Evolutionary conservation across 2,888 invertebrate species (phyloP), one percentile per base, ranked within the genome.

Genomic region (Limnephilus rhombicus): DNA sequence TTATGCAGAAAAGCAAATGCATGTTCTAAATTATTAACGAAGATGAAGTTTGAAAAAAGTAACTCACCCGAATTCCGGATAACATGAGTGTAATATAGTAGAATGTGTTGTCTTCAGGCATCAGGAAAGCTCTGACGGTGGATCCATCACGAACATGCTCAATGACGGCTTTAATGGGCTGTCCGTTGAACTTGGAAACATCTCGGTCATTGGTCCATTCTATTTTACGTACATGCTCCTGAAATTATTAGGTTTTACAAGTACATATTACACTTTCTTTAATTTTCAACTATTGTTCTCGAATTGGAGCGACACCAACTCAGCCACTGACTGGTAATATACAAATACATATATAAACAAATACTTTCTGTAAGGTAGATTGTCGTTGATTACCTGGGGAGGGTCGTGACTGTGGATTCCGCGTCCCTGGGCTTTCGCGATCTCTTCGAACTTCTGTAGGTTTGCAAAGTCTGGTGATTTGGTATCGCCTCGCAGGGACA

Each of bases 141-240:
- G 99, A 99, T 0, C 99, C 99, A 95, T 99, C 99, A 92, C 99
- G 97, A 0, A 99, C 99, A 96, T 99, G 99, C 95, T 99, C 99
- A 94, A 99, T 98, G 92, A 99, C 97, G 86, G 99, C 99, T 95
- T 98, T 98, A 9, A 99, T 96, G 0, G 98, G 99, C 94, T 99
- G 98, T 80, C 98, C 98, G 93, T 98, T 98, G 94, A 97, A 97
- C 94, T 98, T 98, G 94, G 99, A 99, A 5, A 99, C 98, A 0
- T 96, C 95, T 93, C 98, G 98, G 24, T 99, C 99, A 85, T 99
- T 96, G 3, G 97, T 96, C 98, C 99, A 99, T 95, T 98, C 98
- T 94, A 99, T 97, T 94, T 98, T 97, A 41, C 99, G 97, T 0
- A 99, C 96, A 95, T 98, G 98, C 83, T 97, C 97, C 95, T 97